Percentiles rank a stretch among this genome's conserved stretches.
phyloP scores from a whole-genome alignment of 2,888 invertebrate species.

The Theodoxus fluviatilis region DNA sequence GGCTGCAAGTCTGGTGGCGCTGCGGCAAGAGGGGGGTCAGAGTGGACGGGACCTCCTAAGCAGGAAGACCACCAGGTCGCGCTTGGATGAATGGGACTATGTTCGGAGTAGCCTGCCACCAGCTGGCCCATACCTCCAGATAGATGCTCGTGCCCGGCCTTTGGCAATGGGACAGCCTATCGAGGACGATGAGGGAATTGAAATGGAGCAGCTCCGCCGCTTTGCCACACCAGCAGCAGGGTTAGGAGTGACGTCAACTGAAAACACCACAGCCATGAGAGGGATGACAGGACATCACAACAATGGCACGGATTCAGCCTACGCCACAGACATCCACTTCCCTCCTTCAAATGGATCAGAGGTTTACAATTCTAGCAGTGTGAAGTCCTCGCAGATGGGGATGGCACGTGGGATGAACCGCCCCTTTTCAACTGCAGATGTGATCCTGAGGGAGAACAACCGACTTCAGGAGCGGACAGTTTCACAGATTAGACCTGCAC shows the following conservation, averaged over 20 bases:
- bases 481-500: too few species aligned
- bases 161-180: conserved; percentile 27
- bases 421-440: too few species aligned
- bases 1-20: conserved; percentile 40
- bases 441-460: too few species aligned
- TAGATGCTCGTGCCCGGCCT: neutral
- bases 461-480: too few species aligned
- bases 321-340: neutral
- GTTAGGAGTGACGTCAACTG: too few species aligned
- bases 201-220: conserved; percentile 7
- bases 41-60: too few species aligned
- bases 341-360: neutral
- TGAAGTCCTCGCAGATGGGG: too few species aligned
- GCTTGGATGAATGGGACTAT: conserved; percentile 46
- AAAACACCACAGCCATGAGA: too few species aligned
- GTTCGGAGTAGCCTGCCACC: conserved; percentile 38
- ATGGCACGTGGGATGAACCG: too few species aligned
- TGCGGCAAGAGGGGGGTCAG: conserved; percentile 35
- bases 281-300: too few species aligned
- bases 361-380: neutral
- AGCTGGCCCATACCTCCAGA: neutral
- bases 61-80: conserved; percentile 14
- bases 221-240: too few species aligned
- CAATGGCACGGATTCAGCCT: neutral
- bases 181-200: conserved; percentile 24